A percentile compares a stretch with the other conserved stretches of the same genome.
phyloP scores from a whole-genome alignment of 2,113 vertebrate species.

The Empidonax alnorum region DNA sequence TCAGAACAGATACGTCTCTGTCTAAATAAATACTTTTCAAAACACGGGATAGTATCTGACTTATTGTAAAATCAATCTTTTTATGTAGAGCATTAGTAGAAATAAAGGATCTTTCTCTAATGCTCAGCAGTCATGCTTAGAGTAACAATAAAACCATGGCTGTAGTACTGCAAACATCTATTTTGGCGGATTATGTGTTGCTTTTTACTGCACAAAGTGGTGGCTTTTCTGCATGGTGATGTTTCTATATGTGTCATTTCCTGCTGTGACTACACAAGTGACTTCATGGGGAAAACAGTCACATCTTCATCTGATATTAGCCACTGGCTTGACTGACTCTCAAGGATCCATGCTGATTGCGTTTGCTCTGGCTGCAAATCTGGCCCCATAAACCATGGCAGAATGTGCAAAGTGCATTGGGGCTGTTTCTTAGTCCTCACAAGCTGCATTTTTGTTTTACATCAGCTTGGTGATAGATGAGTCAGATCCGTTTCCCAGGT shows the following conservation, averaged over 20 bases:
- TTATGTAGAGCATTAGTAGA: background rate
- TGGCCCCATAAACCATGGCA: background rate
- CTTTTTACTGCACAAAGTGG: background rate
- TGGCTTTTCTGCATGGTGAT: conserved; percentile 26
- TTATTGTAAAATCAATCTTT: background rate
- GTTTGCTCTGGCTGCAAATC: background rate
- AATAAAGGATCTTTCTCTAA: background rate
- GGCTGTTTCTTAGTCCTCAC: background rate
- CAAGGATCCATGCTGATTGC: background rate
- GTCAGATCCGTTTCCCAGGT: background rate
- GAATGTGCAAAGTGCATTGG: background rate
- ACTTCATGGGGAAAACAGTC: background rate
- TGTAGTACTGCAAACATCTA: background rate
- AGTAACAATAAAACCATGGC: background rate
- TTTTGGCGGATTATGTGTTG: background rate
- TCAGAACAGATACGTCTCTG: background rate
- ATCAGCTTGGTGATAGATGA: background rate
- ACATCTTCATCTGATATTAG: background rate
- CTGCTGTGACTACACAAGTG: background rate
- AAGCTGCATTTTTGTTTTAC: background rate
- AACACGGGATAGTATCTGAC: background rate
- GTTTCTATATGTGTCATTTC: background rate
- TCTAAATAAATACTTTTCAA: background rate
- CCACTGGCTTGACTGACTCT: background rate
- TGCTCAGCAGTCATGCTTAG: background rate